These are phyloP conservation scores for Drosophila yakuba DNA, from an alignment of 1,140 invertebrate genomes.

Conservation along the genomic window DNA sequence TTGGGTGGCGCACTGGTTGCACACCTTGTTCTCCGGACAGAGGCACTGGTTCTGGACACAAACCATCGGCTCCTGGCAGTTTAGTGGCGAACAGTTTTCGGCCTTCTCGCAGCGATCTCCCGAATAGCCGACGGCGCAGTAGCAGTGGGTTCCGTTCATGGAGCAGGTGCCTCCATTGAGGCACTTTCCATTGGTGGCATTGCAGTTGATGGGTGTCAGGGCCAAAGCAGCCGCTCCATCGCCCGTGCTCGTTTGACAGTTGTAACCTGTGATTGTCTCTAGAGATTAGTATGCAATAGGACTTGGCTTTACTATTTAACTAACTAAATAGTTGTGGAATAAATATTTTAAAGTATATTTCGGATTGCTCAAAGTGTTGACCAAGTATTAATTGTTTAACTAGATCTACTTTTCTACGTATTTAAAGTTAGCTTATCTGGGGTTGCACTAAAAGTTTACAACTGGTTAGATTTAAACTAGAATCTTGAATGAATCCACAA, in stretches of 20 bases:
- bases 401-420: slow-evolving; percentile 40
- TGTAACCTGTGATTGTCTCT: slow-evolving; percentile 59
- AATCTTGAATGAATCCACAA: slow-evolving; percentile 9
- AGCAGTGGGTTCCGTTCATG: slow-evolving; percentile 91
- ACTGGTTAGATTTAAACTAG: background rate
- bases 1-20: slow-evolving; percentile 86
- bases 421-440: slow-evolving; percentile 55
- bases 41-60: slow-evolving; percentile 88
- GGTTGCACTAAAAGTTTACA: slow-evolving; percentile 61
- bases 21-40: slow-evolving; percentile 80
- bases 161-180: slow-evolving; percentile 90
- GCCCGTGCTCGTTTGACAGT: slow-evolving; percentile 69
- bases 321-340: background rate
- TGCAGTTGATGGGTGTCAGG: slow-evolving; percentile 71
- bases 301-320: background rate
- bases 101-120: slow-evolving; percentile 92
- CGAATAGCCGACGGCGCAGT: slow-evolving; percentile 89
- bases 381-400: slow-evolving; percentile 24
- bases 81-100: slow-evolving; percentile 87
- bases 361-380: slow-evolving; percentile 11
- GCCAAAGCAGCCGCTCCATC: slow-evolving; percentile 59
- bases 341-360: background rate
- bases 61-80: slow-evolving; percentile 86
- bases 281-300: background rate
- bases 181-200: slow-evolving; percentile 87